Conservation (phyloP, 2,113 vertebrate genomes). For the Solea solea region DNA sequence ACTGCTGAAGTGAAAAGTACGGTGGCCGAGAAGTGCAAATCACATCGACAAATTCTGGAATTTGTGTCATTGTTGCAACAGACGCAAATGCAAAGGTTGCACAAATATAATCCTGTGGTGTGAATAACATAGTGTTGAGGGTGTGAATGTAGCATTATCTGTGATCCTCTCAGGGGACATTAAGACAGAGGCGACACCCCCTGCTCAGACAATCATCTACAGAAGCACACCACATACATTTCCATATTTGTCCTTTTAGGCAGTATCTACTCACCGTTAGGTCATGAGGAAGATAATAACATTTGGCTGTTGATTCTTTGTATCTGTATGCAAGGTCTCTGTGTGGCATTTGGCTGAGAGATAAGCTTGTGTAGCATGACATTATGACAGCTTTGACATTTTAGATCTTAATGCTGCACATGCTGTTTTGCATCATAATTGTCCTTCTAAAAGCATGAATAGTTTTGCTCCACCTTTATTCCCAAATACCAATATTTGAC, state of each 20-base stretch:
- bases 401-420: constrained; percentile 74
- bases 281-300: constrained; percentile 37
- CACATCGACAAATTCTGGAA: too few species aligned
- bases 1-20: too few species aligned
- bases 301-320: constrained; percentile 29
- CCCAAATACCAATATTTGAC: constrained; percentile 45
- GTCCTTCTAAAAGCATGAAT: constrained; percentile 24
- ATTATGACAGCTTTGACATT: constrained; percentile 81
- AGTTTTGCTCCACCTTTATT: constrained; percentile 16
- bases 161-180: constrained; percentile 12
- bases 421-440: constrained; percentile 76
- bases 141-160: neutral
- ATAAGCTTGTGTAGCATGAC: constrained; percentile 71
- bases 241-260: neutral
- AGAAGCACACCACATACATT: neutral
- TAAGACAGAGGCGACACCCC: constrained; percentile 1
- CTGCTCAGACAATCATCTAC: neutral
- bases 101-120: too few species aligned
- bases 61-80: too few species aligned
- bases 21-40: too few species aligned
- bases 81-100: too few species aligned
- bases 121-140: too few species aligned
- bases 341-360: constrained; percentile 74
- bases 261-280: constrained; percentile 11
- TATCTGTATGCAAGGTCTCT: constrained; percentile 70